Percentiles rank a stretch among this genome's conserved stretches.
These are phyloP conservation scores for Cephus runcator DNA, from an alignment of 2,888 invertebrate species.

Conservation along the genomic window DNA sequence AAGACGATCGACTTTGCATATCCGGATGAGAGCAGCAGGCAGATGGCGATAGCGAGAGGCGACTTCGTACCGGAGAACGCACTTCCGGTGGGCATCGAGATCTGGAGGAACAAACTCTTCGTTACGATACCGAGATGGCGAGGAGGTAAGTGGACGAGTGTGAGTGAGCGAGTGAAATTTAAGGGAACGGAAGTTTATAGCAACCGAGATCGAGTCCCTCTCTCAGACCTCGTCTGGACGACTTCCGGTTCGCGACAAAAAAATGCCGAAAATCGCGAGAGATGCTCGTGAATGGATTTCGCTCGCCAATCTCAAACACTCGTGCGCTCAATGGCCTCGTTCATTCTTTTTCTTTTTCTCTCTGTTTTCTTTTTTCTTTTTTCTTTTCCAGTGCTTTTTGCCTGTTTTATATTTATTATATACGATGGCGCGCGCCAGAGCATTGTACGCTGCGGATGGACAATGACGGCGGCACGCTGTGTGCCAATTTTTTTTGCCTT, in stretches of 20 bases:
- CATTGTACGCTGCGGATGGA: slow-evolving; percentile 34
- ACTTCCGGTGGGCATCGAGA: slow-evolving; percentile 84
- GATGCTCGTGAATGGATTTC: slow-evolving; percentile 19
- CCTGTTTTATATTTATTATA: slow-evolving; percentile 35
- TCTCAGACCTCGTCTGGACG: slow-evolving; percentile 53
- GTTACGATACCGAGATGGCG: slow-evolving; percentile 85
- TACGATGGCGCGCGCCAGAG: slow-evolving; percentile 41
- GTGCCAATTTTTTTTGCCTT: slow-evolving; percentile 18
- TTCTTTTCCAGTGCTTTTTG: neutral
- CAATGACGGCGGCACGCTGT: slow-evolving; percentile 36
- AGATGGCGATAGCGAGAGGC: slow-evolving; percentile 73
- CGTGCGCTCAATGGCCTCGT: slow-evolving; percentile 22
- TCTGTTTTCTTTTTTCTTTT: neutral
- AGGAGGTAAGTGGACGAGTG: slow-evolving; percentile 70
- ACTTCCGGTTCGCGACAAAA: slow-evolving; percentile 47
- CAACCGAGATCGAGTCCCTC: slow-evolving; percentile 7
- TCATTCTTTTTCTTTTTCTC: slow-evolving; percentile 8
- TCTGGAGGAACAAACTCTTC: slow-evolving; percentile 84
- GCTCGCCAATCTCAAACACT: slow-evolving; percentile 21
- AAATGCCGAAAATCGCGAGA: slow-evolving; percentile 4
- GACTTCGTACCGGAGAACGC: slow-evolving; percentile 81
- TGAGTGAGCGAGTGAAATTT: neutral
- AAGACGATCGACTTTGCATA: slow-evolving; percentile 80
- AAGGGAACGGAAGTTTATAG: neutral
- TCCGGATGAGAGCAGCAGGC: slow-evolving; percentile 72